phyloP scores from a whole-genome alignment of 2,113 vertebrate genomes.

The Sinosuthora webbiana region DNA sequence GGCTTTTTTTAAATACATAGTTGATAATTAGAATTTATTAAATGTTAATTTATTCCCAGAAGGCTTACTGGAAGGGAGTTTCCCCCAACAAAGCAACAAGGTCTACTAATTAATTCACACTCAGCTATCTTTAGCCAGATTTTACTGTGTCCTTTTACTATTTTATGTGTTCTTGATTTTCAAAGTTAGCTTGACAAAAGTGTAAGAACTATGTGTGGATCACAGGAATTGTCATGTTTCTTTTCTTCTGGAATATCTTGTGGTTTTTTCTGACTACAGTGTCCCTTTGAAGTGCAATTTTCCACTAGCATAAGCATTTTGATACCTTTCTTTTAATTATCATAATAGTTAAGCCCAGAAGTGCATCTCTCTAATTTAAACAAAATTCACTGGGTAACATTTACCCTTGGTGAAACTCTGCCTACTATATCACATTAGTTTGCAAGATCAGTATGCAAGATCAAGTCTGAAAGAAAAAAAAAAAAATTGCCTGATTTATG shows the following conservation, averaged over 20 bases:
- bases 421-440: neutral
- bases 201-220: neutral
- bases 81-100: neutral
- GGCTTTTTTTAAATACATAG: neutral
- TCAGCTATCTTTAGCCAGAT: neutral
- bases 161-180: neutral
- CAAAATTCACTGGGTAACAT: neutral
- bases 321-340: neutral
- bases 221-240: neutral
- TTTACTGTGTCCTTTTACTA: neutral
- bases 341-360: neutral
- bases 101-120: neutral
- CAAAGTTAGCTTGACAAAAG: neutral
- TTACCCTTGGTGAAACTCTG: neutral
- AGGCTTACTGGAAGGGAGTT: neutral
- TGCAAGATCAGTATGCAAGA: neutral
- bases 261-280: neutral
- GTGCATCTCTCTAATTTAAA: neutral
- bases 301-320: neutral
- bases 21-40: neutral
- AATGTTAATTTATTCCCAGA: neutral
- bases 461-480: neutral
- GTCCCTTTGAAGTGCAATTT: neutral
- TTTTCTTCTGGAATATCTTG: neutral
- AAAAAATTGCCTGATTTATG: neutral